phyloP scores from a whole-genome alignment of 1,140 invertebrate species.

The Lepidostoma basale region DNA sequence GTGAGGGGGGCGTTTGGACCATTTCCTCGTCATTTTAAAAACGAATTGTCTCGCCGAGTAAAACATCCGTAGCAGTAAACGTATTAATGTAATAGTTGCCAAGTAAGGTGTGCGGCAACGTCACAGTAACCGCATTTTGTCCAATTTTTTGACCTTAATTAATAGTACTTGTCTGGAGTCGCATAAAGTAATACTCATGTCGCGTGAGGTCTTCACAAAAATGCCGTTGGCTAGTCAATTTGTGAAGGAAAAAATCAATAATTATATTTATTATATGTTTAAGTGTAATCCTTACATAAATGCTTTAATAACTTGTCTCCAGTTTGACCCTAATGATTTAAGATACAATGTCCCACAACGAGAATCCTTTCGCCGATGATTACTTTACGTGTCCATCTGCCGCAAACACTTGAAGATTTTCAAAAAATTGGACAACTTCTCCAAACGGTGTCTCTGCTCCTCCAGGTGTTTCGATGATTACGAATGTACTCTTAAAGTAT shows the following conservation, averaged over 20 bases:
- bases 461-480: slow-evolving; percentile 4
- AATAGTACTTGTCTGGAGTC: no score
- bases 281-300: slow-evolving; percentile 12
- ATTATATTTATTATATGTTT: neutral
- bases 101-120: no score
- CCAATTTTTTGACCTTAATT: slow-evolving; percentile 22
- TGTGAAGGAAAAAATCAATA: neutral
- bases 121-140: slow-evolving; percentile 1
- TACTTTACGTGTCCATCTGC: no score
- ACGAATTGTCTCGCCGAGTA: no score
- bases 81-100: no score
- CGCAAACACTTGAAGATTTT: neutral
- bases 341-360: neutral
- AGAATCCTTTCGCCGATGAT: no score
- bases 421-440: slow-evolving; percentile 24
- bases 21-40: no score
- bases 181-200: no score
- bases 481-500: slow-evolving; percentile 23
- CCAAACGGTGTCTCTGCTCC: slow-evolving; percentile 5
- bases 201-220: neutral
- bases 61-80: no score
- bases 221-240: slow-evolving; percentile 4
- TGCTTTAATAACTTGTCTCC: slow-evolving; percentile 1
- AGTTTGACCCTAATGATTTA: neutral
- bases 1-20: no score